Evolutionary conservation across 2,888 invertebrate species (phyloP).

Genomic region (Apodemia duryi): DNA sequence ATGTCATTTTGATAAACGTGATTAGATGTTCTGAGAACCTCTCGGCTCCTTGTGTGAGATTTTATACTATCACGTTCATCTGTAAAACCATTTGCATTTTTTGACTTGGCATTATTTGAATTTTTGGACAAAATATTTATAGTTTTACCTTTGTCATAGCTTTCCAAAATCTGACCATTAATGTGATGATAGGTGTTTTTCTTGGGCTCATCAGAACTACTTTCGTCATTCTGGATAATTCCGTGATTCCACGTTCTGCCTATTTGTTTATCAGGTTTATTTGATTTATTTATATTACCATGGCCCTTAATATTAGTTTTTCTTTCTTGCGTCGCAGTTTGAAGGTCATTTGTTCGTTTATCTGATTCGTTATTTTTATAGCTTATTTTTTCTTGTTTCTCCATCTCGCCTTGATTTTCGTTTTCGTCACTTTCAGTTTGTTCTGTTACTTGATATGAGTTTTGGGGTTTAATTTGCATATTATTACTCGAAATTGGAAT

Average conservation of each 20-base stretch:
- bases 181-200: neutral
- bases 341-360: neutral
- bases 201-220: neutral
- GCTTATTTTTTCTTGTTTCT: neutral
- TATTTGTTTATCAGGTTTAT: neutral
- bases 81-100: neutral
- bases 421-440: slow-evolving; percentile 11
- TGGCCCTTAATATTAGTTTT: neutral
- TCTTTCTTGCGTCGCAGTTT: neutral
- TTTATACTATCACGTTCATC: too few species aligned
- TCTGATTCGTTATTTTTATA: too few species aligned
- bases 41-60: too few species aligned
- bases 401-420: slow-evolving; percentile 3
- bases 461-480: neutral
- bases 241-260: neutral
- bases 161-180: neutral
- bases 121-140: neutral
- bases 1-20: neutral
- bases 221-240: neutral
- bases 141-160: too few species aligned
- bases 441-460: neutral
- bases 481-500: neutral
- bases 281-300: neutral
- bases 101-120: too few species aligned
- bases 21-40: neutral